These are phyloP conservation scores for Mionectes olivaceus DNA, from an alignment of 2,797 vertebrate species.

Conservation along the genomic window DNA sequence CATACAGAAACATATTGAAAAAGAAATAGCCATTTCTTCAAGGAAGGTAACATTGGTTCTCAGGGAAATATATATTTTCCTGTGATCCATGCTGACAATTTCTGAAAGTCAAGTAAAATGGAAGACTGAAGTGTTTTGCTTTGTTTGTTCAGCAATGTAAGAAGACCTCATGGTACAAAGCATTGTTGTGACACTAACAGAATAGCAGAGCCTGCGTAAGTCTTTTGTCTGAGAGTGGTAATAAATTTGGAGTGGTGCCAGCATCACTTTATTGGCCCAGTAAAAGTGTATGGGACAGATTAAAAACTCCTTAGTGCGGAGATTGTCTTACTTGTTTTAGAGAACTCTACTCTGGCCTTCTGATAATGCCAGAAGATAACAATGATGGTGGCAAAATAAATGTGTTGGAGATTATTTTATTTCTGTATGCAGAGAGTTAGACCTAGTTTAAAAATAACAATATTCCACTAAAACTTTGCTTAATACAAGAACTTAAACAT, in stretches of 20 bases:
- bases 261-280: neutral
- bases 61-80: fast-evolving
- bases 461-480: neutral
- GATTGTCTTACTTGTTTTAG: neutral
- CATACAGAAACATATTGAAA: neutral
- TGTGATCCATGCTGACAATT: neutral
- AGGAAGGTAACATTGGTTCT: neutral
- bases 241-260: neutral
- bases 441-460: neutral
- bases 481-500: neutral
- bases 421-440: neutral
- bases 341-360: neutral
- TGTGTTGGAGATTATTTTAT: neutral
- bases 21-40: neutral
- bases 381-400: neutral
- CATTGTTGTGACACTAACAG: neutral
- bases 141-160: neutral
- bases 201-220: neutral
- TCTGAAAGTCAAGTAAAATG: neutral
- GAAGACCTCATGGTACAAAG: neutral
- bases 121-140: neutral
- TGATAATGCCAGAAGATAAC: neutral
- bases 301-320: neutral
- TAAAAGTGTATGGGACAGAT: neutral
- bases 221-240: neutral